Percentiles rank a stretch among this genome's conserved stretches.
Conservation (phyloP, 2,888 invertebrate species). For the Drosophila pullipes region DNA sequence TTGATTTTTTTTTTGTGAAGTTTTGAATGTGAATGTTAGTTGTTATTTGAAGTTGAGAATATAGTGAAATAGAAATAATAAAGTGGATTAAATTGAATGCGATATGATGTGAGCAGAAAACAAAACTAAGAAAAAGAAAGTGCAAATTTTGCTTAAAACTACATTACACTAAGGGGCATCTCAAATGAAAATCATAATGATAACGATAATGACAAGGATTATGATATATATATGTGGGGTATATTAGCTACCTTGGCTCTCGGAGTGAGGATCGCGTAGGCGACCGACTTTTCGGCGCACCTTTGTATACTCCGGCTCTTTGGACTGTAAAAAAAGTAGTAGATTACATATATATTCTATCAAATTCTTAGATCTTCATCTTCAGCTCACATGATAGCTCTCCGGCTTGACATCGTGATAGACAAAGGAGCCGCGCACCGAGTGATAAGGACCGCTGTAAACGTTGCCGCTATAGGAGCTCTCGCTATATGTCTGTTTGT, state of each 20-base stretch:
- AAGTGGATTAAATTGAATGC: slow-evolving; percentile 20
- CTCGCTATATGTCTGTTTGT: slow-evolving; percentile 94
- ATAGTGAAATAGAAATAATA: slow-evolving; percentile 35
- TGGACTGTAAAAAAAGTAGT: slow-evolving; percentile 81
- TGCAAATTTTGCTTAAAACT: slow-evolving; percentile 75
- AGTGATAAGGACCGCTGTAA: slow-evolving; percentile 94
- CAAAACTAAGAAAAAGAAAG: slow-evolving; percentile 41
- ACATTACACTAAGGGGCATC: slow-evolving; percentile 31
- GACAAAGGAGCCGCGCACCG: slow-evolving; percentile 94
- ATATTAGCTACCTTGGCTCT: slow-evolving; percentile 90
- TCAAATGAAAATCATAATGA: slow-evolving; percentile 12
- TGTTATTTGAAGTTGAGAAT: slow-evolving; percentile 47
- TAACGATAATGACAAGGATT: slow-evolving; percentile 10
- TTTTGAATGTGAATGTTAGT: slow-evolving; percentile 72
- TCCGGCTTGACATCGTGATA: slow-evolving; percentile 94
- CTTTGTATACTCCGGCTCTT: slow-evolving; percentile 94
- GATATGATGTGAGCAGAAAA: slow-evolving; percentile 24
- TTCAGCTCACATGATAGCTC: slow-evolving; percentile 84
- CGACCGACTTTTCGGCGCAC: slow-evolving; percentile 93
- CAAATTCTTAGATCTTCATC: not conserved
- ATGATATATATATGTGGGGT: slow-evolving; percentile 5
- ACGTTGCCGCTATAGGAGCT: slow-evolving; percentile 96
- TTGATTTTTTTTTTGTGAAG: slow-evolving; percentile 57
- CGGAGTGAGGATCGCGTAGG: slow-evolving; percentile 92
- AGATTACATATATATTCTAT: not conserved